A percentile compares a stretch with the other conserved stretches of the same genome.
phyloP scores from a whole-genome alignment of 2,797 vertebrate species.

The Hemibagrus guttatus region DNA sequence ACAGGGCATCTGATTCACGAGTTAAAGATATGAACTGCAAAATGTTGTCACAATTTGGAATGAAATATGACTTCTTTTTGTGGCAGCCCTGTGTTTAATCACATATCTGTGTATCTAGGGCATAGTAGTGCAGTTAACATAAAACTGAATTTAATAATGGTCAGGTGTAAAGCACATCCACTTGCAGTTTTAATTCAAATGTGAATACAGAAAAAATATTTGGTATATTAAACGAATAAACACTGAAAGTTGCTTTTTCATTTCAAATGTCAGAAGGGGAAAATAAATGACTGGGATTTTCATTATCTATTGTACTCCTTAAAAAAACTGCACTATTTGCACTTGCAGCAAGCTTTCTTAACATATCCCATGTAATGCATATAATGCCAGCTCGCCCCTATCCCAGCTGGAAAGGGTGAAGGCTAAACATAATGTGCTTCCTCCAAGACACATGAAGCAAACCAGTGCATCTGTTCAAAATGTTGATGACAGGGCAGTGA shows the following conservation, averaged over 20 bases:
- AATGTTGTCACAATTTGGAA: too few relatives aligned
- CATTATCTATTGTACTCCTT: neutral
- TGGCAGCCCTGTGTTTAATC: too few relatives aligned
- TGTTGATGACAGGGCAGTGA: neutral
- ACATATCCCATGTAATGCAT: neutral
- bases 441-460: neutral
- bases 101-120: too few relatives aligned
- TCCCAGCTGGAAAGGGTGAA: neutral
- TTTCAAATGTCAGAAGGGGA: neutral
- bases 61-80: too few relatives aligned
- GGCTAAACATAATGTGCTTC: too few relatives aligned
- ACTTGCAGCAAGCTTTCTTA: neutral
- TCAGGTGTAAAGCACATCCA: neutral
- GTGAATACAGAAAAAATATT: neutral
- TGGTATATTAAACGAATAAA: neutral
- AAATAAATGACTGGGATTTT: neutral
- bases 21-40: neutral
- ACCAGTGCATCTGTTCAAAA: neutral
- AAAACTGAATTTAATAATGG: too few relatives aligned
- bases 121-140: too few relatives aligned
- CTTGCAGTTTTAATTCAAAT: neutral
- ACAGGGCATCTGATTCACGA: neutral
- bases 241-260: neutral
- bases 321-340: neutral
- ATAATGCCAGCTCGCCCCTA: neutral